These are phyloP conservation scores for Cephus spinipes DNA, from an alignment of 2,888 invertebrate species.

Conservation along the genomic window DNA sequence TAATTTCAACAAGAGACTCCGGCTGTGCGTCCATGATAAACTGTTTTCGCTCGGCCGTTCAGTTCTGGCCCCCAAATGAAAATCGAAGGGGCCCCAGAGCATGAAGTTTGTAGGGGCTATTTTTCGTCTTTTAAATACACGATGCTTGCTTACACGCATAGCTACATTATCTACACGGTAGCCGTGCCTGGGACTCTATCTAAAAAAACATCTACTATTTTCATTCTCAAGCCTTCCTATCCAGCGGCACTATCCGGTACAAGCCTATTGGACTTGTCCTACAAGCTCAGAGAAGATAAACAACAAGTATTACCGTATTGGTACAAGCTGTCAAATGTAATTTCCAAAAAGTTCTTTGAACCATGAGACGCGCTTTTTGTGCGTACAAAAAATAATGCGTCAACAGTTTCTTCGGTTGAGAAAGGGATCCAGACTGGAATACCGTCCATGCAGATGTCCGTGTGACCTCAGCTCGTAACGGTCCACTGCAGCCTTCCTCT, in stretches of 20 bases:
- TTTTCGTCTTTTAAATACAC: neutral
- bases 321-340: neutral
- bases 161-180: neutral
- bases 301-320: neutral
- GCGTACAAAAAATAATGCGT: neutral
- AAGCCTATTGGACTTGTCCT: neutral
- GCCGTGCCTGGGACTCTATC: neutral
- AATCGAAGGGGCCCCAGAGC: neutral
- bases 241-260: neutral
- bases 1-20: constrained; percentile 50
- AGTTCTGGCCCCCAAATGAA: constrained; percentile 15
- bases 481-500: constrained; percentile 14
- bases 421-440: neutral
- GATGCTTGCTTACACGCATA: neutral
- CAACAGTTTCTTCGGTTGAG: neutral
- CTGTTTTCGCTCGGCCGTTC: constrained; percentile 18
- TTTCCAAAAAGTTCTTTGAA: neutral
- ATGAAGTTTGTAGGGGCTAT: neutral
- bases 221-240: neutral
- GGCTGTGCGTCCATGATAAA: constrained; percentile 38
- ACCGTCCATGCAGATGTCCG: constrained; percentile 2
- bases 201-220: neutral
- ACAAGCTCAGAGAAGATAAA: neutral
- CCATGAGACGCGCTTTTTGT: neutral
- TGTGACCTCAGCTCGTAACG: constrained; percentile 16